These are phyloP conservation scores for Leucosticte australis DNA, from an alignment of 2,113 vertebrate species.

Conservation along the genomic window DNA sequence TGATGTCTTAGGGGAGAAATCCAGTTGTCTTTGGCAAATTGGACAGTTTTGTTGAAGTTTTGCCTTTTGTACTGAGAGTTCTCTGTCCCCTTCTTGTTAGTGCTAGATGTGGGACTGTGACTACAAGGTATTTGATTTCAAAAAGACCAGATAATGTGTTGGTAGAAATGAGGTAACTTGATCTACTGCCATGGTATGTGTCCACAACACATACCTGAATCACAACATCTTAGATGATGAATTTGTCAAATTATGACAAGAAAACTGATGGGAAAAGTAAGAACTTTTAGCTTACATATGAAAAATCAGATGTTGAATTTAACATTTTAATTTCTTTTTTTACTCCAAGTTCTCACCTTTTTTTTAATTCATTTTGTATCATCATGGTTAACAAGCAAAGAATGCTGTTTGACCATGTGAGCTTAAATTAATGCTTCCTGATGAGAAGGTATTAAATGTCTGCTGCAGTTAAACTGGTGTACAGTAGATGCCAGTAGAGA, in stretches of 20 bases:
- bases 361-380: neutral
- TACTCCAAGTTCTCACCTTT: neutral
- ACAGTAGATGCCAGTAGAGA: constrained; percentile 80
- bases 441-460: neutral
- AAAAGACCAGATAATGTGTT: neutral
- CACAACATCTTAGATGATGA: neutral
- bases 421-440: neutral
- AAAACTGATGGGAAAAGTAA: neutral
- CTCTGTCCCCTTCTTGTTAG: neutral
- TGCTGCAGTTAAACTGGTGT: constrained; percentile 68
- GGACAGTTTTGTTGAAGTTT: neutral
- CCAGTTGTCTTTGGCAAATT: neutral
- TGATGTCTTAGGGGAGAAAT: neutral
- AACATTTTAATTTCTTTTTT: fast-evolving
- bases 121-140: neutral
- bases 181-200: neutral
- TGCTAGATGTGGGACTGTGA: neutral
- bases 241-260: neutral
- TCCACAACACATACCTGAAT: neutral
- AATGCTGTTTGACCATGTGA: neutral
- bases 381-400: neutral
- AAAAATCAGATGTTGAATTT: neutral
- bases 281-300: neutral
- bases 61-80: neutral
- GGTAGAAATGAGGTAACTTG: neutral